Percentiles rank a stretch among this genome's conserved stretches.
Evolutionary conservation across 2,888 invertebrate species (phyloP).

Genomic region (Invenusta paracnida): DNA sequence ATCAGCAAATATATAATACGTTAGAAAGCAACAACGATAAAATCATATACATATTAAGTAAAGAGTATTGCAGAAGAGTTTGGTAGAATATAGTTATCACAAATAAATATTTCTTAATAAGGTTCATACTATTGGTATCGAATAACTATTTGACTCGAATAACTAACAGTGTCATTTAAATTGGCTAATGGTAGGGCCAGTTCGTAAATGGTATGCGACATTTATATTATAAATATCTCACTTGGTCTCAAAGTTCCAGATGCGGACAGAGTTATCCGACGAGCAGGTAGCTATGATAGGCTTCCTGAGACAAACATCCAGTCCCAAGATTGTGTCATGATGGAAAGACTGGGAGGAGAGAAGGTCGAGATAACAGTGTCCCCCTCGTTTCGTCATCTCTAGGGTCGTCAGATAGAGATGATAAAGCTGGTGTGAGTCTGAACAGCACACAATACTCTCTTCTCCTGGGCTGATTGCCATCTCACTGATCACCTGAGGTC

Average conservation of each 20-base stretch:
- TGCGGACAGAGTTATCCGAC: slow-evolving; percentile 75
- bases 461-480: slow-evolving; percentile 62
- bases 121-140: no score
- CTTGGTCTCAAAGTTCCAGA: slow-evolving; percentile 86
- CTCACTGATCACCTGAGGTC: slow-evolving; percentile 56
- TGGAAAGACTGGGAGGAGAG: slow-evolving; percentile 64
- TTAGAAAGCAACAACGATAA: no score
- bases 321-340: slow-evolving; percentile 72
- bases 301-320: slow-evolving; percentile 82
- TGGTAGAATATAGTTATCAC: no score
- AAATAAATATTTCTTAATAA: no score
- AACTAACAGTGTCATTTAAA: no score
- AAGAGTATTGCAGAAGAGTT: no score
- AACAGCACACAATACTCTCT: slow-evolving; percentile 62
- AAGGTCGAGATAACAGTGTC: slow-evolving; percentile 57
- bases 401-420: slow-evolving; percentile 59
- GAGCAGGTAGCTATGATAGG: slow-evolving; percentile 79
- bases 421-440: slow-evolving; percentile 62
- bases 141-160: no score
- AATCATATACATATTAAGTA: no score
- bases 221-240: slow-evolving; percentile 54
- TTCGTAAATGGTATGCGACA: no score
- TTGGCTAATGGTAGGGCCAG: not conserved
- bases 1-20: no score
- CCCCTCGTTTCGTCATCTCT: slow-evolving; percentile 60